Base-by-base conservation (phyloP, 2,113 vertebrate genomes). In the Neopipo cinnamomea region DNA sequence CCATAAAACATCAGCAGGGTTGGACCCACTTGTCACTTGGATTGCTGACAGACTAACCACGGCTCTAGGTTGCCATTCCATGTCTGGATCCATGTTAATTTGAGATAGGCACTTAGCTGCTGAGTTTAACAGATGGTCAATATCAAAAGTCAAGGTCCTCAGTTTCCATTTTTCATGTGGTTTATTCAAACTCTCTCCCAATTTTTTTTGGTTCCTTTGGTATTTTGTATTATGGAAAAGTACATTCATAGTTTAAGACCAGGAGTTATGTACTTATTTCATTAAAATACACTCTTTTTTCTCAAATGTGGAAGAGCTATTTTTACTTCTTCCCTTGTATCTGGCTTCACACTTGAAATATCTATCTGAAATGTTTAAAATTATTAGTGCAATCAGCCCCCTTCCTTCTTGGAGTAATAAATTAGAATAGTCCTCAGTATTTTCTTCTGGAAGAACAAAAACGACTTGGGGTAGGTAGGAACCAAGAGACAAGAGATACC, bases 321-420 rank as follows among this genome's bases (percentile, higher is more conserved):
- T 94, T 94, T 91, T n/a, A 68, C 46, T 24, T 67, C 35, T 71
- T 11, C 0, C 2, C 7, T 67, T 71, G 8, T 81, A 47, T 49
- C 72, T 74, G 42, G 24, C 21, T 50, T 91, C 70, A 44, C 17
- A 6, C 8, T 81, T 81, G n/a, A 68, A 46, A 73, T 41, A 5
- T 78, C 21, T 68, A 0, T 44, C 66, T 76, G 66, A 44, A 76
- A 85, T 70, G 12, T 77, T 91, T 46, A 37, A 58, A 28, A 83
- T 79, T 70, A 77, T 61, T 90, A 86, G 42, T 62, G 68, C 42
- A 90, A 90, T 93, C 88, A 94, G 15, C 37, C 50, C 31, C 23
- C 30, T 90, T 90, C 58, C 23, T 94, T 73, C 63, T 77, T 77
- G 37, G 31, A 77, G 31, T 88, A 90, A 97, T 92, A 90, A 83